phyloP scores from a whole-genome alignment of 1,140 invertebrate species.

The Camponotus vicinus region DNA sequence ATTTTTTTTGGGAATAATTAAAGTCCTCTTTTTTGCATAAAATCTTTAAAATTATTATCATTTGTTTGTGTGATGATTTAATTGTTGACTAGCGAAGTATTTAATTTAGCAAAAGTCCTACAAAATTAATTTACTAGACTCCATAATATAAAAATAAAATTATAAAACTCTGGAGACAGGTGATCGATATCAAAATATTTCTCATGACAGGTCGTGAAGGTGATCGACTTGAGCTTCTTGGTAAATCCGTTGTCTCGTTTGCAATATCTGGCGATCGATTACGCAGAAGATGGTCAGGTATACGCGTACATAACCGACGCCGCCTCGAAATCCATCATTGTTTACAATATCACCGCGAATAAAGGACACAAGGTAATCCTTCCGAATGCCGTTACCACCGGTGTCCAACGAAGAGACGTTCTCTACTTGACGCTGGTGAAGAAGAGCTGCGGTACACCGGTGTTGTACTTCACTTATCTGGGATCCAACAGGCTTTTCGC shows the following conservation, averaged over 20 bases:
- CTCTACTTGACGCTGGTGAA: constrained; percentile 87
- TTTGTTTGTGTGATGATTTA: no score
- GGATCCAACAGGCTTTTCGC: constrained; percentile 87
- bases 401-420: constrained; percentile 84
- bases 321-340: constrained; percentile 87
- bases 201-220: constrained; percentile 85
- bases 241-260: constrained; percentile 87
- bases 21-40: no score
- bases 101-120: no score
- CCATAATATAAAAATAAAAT: neutral
- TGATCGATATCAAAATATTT: neutral
- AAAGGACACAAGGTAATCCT: constrained; percentile 87
- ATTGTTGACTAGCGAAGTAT: no score
- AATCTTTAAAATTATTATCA: no score
- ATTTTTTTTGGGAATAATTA: neutral
- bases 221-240: constrained; percentile 87
- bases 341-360: constrained; percentile 86
- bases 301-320: constrained; percentile 87
- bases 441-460: constrained; percentile 84
- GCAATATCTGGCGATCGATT: constrained; percentile 89
- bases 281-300: constrained; percentile 83
- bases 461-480: constrained; percentile 88
- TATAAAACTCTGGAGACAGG: neutral
- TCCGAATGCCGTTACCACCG: constrained; percentile 85
- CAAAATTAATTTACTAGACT: neutral